Conservation (phyloP, 2,797 vertebrate genomes). For the Cryptoblepharus egeriae region DNA sequence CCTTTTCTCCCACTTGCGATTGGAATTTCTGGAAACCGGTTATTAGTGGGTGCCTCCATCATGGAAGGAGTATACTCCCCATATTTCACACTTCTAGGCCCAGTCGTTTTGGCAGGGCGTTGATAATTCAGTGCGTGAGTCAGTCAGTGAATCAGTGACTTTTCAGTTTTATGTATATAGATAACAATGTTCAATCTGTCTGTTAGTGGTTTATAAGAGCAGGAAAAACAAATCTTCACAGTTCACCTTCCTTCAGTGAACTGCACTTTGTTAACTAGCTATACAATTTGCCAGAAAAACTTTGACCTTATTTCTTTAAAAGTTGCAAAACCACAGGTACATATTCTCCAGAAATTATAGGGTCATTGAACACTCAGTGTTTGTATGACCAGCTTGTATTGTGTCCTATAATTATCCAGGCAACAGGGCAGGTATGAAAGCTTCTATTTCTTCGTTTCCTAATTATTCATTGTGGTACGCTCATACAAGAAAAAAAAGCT, state of each 20-base stretch:
- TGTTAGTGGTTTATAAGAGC: neutral
- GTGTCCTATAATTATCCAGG: neutral
- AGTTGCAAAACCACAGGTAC: neutral
- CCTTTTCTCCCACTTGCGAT: too few relatives aligned
- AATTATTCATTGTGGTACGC: slow-evolving; percentile 34
- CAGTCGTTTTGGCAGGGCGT: too few relatives aligned
- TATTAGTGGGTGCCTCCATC: too few relatives aligned
- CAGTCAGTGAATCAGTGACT: too few relatives aligned
- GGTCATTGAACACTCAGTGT: neutral
- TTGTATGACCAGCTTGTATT: accelerated
- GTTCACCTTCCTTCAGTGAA: neutral
- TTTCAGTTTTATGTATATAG: too few relatives aligned
- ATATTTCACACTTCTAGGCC: too few relatives aligned
- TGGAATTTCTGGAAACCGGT: too few relatives aligned
- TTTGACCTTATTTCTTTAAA: slow-evolving; percentile 2
- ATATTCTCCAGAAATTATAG: neutral
- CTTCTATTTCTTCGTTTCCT: slow-evolving; percentile 22
- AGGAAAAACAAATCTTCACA: neutral
- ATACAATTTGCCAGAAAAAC: accelerated
- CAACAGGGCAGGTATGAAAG: neutral
- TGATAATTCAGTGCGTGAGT: too few relatives aligned
- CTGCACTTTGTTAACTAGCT: neutral
- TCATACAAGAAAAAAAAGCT: neutral
- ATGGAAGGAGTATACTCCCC: too few relatives aligned
- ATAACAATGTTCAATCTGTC: neutral